These are phyloP conservation scores for Mesorhabditis sp. DNA, from an alignment of 2,888 invertebrate genomes.

Conservation along the genomic window DNA sequence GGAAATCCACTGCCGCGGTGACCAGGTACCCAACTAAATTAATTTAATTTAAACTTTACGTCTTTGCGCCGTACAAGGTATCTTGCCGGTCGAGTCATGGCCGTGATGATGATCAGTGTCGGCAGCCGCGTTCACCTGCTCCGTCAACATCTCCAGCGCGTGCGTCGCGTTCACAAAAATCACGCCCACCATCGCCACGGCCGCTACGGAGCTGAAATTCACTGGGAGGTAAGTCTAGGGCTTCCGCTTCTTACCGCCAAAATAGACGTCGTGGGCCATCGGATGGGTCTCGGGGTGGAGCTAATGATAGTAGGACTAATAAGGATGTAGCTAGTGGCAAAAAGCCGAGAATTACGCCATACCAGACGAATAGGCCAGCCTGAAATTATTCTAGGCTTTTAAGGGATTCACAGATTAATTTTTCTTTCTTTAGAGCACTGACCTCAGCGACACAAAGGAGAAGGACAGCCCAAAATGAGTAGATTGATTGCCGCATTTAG, in stretches of 20 bases:
- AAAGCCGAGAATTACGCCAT: constrained; percentile 2
- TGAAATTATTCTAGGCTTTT: neutral
- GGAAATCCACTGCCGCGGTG: neutral
- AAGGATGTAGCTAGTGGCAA: neutral
- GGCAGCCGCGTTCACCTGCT: neutral
- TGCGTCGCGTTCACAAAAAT: neutral
- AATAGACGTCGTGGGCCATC: neutral
- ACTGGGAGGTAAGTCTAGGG: neutral
- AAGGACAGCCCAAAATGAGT: no score
- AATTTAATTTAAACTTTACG: neutral
- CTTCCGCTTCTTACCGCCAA: neutral
- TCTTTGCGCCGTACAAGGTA: neutral
- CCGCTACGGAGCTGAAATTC: neutral
- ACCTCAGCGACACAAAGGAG: no score
- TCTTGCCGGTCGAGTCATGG: neutral
- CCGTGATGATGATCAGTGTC: neutral
- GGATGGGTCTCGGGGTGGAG: neutral
- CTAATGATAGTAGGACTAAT: neutral
- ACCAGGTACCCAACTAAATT: neutral
- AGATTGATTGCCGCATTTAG: no score
- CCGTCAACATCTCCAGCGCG: neutral
- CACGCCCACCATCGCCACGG: constrained; percentile 1
- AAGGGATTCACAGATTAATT: neutral
- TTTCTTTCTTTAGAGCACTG: neutral
- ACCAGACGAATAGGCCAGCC: constrained; percentile 2